A percentile compares a stretch with the other conserved stretches of the same genome.
Conservation (phyloP, 2,888 invertebrate genomes). For the Lysandra coridon region DNA sequence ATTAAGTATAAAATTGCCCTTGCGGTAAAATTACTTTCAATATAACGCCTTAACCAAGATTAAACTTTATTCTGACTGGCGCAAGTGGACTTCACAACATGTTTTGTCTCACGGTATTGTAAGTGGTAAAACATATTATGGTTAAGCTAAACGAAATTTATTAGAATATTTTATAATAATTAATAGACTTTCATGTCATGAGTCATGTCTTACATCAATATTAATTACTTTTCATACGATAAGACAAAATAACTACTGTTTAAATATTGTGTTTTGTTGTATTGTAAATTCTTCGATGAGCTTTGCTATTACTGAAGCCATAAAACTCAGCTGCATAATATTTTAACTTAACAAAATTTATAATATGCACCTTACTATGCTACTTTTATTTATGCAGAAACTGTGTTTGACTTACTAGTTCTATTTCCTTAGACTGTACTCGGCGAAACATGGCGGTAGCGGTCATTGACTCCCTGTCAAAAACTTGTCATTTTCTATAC, state of each 20-base stretch:
- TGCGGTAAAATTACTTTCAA: too few relatives aligned
- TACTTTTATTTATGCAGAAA: too few relatives aligned
- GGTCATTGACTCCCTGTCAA: too few relatives aligned
- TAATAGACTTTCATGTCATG: too few relatives aligned
- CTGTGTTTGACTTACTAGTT: too few relatives aligned
- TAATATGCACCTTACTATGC: background rate
- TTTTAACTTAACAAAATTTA: background rate
- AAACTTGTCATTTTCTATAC: too few relatives aligned
- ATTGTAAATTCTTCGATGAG: background rate
- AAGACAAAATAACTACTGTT: background rate
- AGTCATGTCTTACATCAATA: background rate
- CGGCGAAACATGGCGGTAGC: too few relatives aligned
- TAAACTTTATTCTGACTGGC: background rate
- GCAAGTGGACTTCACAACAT: background rate
- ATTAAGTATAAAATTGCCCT: too few relatives aligned
- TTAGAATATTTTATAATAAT: background rate
- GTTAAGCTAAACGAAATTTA: background rate
- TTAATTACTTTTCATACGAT: background rate
- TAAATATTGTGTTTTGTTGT: background rate
- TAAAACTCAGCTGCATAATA: background rate
- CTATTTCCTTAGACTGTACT: too few relatives aligned
- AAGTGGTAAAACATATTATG: background rate
- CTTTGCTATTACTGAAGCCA: background rate
- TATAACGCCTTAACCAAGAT: background rate
- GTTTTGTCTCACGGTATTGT: background rate